These are phyloP conservation scores for Esox niger DNA, from an alignment of 2,113 vertebrate species.

Conservation along the genomic window DNA sequence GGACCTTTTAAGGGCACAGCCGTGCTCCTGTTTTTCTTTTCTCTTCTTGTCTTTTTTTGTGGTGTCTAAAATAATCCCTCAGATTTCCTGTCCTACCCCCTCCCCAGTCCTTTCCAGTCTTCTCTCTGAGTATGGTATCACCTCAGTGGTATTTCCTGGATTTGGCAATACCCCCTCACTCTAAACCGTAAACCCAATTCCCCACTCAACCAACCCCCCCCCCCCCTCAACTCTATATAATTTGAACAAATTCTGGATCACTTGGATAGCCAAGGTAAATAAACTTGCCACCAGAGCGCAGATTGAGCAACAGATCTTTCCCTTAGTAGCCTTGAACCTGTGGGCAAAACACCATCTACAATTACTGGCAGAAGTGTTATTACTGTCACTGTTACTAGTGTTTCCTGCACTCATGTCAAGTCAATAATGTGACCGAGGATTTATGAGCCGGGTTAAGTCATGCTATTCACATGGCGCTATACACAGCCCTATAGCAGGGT, in stretches of 20 bases:
- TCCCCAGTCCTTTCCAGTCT: constrained; percentile 32
- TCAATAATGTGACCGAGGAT: constrained; percentile 52
- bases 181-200: constrained; percentile 23
- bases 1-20: constrained; percentile 69
- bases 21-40: constrained; percentile 47
- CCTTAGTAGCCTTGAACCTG: constrained; percentile 46
- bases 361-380: constrained; percentile 50
- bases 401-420: constrained; percentile 47
- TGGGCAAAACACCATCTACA: constrained; percentile 50
- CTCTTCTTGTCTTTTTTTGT: constrained; percentile 26
- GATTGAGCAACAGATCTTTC: constrained; percentile 32
- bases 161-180: constrained; percentile 51
- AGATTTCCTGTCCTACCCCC: constrained; percentile 66
- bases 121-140: constrained; percentile 58
- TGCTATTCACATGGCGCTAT: constrained; percentile 8
- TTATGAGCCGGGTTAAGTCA: constrained; percentile 30
- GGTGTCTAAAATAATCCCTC: constrained; percentile 63
- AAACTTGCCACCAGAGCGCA: constrained; percentile 53
- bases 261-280: constrained; percentile 51
- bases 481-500: no score
- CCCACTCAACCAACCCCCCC: constrained; percentile 25
- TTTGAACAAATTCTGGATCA: constrained; percentile 66
- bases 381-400: constrained; percentile 49
- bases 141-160: constrained; percentile 73
- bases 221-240: constrained; percentile 49